Base-by-base conservation (phyloP, 2,888 invertebrate species). In the Coelogynopora nodosa region DNA sequence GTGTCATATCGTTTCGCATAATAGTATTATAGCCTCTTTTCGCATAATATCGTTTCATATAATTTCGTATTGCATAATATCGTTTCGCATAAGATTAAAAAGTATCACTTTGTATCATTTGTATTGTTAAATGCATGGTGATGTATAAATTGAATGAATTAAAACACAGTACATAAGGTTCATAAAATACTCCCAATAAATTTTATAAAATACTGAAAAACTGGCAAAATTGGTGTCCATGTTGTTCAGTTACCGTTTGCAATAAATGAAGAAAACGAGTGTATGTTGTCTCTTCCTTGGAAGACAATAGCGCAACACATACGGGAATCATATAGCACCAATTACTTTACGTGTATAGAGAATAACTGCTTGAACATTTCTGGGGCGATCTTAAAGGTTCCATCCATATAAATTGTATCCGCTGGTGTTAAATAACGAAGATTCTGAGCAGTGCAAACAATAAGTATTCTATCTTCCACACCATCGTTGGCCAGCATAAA, bases 331-430 rank as follows among this genome's bases (percentile, higher is more conserved):
- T n/a, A n/a, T 74, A 74, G 74, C 18, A 23, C 23, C 74, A 74
- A 74, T 74, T 74, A 74, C 74, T 74, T 74, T 74, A 74, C 74
- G 74, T 74, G 74, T 74, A 74, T 74, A 74, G 74, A 74, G 74
- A 49, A 74, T 74, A 74, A 74, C 74, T 74, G 23, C 74, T 74
- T 74, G 18, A 74, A 74, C 18, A 74, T 74, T 74, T 74, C 74
- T 74, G 74, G 74, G 74, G 74, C 74, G 27, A 74, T 74, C 74
- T 74, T 74, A 26, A 74, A 74, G 74, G 27, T 74, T 74, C 74
- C 74, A 74, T 74, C 74, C 74, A 74, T 23, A 74, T 74, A 74
- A 74, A 74, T 74, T 74, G 18, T 74, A 74, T 74, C 27, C 18
- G 74, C 74, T 74, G 5, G 74, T 74, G 74, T 74, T 74, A 74